Percentiles rank a stretch among this genome's conserved stretches.
These are phyloP conservation scores for Pterophyllum scalare DNA, from an alignment of 2,113 vertebrate genomes.

Conservation along the genomic window DNA sequence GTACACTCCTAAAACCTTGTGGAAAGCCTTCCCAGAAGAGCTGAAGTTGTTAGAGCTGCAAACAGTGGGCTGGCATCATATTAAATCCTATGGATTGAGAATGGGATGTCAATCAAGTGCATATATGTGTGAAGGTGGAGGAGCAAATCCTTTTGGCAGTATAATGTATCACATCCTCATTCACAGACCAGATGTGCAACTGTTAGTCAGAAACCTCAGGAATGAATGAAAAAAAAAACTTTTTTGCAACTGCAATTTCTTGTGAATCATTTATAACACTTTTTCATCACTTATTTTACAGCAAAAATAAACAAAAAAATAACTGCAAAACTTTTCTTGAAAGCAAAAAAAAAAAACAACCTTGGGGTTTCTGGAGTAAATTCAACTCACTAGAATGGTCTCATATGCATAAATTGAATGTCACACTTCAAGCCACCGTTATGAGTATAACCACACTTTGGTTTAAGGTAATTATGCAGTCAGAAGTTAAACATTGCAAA, in stretches of 20 bases:
- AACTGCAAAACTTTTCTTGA: not conserved
- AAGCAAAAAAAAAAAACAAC: not conserved
- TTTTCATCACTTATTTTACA: not conserved
- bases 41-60: too few species aligned
- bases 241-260: constrained; percentile 27
- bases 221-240: constrained; percentile 38
- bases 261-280: constrained; percentile 44
- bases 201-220: constrained; percentile 39
- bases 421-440: not conserved
- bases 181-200: constrained; percentile 15
- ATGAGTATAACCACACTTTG: not conserved
- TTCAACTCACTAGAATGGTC: not conserved
- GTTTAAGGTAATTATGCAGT: constrained; percentile 8
- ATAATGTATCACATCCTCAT: not conserved
- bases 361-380: constrained; percentile 13
- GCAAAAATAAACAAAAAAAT: not conserved
- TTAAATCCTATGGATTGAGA: too few species aligned
- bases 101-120: too few species aligned
- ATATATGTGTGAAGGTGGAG: too few species aligned
- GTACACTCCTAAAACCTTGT: too few species aligned
- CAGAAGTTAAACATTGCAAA: constrained; percentile 22
- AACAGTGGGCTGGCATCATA: too few species aligned
- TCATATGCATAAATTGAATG: constrained; percentile 18
- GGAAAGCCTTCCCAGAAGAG: too few species aligned
- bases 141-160: too few species aligned